These are phyloP conservation scores for Scleropages formosus DNA, from an alignment of 2,797 vertebrate genomes.

Conservation along the genomic window DNA sequence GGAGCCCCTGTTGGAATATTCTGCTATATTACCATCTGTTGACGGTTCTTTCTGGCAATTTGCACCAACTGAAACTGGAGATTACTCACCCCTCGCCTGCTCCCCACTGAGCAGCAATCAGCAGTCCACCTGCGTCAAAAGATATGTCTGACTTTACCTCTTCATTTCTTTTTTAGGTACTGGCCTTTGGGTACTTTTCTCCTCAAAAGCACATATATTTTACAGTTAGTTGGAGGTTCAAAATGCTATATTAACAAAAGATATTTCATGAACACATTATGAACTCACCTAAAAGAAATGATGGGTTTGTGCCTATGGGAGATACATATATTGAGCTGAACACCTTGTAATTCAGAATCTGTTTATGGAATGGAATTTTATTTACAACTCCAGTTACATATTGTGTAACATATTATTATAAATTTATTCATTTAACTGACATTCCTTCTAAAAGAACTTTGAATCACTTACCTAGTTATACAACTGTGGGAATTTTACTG, in stretches of 20 bases:
- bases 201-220: slow-evolving; percentile 4
- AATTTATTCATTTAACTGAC: too few species aligned
- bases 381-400: too few species aligned
- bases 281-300: background rate
- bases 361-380: too few species aligned
- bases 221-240: background rate
- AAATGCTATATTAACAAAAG: background rate
- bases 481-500: too few species aligned
- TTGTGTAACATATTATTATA: too few species aligned
- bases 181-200: background rate
- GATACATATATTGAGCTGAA: too few species aligned
- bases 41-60: slow-evolving; percentile 53
- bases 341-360: too few species aligned
- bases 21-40: slow-evolving; percentile 42
- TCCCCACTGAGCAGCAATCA: slow-evolving; percentile 8
- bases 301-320: too few species aligned
- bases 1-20: slow-evolving; percentile 23
- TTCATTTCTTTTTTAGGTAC: background rate
- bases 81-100: slow-evolving; percentile 26
- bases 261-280: slow-evolving; percentile 7
- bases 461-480: too few species aligned
- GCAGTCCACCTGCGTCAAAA: slow-evolving; percentile 17
- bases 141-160: background rate
- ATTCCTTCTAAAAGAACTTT: too few species aligned
- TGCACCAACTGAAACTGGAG: slow-evolving; percentile 47